Evolutionary conservation across 1,140 invertebrate species (phyloP).

Genomic region (Agrypnia vestita): DNA sequence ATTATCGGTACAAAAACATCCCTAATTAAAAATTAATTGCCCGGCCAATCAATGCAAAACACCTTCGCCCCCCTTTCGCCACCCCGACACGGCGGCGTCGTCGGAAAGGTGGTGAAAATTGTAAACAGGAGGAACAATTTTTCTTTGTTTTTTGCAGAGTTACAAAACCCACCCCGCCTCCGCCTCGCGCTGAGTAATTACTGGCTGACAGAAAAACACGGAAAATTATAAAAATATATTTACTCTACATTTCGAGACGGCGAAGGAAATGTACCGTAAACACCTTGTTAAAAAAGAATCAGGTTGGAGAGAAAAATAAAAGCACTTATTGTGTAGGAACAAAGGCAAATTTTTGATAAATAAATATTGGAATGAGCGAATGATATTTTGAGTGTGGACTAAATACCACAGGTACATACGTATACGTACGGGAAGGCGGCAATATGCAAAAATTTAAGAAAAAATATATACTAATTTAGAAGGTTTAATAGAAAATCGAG

Average conservation of each 20-base stretch:
- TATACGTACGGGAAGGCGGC: too few relatives aligned
- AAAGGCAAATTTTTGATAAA: too few relatives aligned
- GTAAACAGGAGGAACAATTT: conserved; percentile 35
- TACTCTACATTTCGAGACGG: background rate
- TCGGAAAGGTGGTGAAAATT: conserved; percentile 41
- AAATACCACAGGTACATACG: too few relatives aligned
- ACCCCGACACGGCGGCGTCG: conserved; percentile 44
- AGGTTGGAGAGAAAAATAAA: background rate
- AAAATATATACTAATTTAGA: too few relatives aligned
- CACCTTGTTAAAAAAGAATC: background rate
- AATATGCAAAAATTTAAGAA: too few relatives aligned
- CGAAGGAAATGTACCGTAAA: conserved; percentile 23
- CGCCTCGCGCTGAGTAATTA: conserved; percentile 44
- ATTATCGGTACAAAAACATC: conserved; percentile 60
- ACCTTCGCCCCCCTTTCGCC: conserved; percentile 52
- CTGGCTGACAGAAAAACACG: conserved; percentile 40
- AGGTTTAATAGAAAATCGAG: too few relatives aligned
- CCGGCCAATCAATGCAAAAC: conserved; percentile 55
- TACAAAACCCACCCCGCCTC: background rate
- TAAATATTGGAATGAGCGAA: too few relatives aligned
- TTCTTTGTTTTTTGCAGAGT: conserved; percentile 23
- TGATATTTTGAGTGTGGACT: too few relatives aligned
- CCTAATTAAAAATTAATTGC: conserved; percentile 62
- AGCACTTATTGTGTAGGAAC: too few relatives aligned
- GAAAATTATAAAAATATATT: conserved; percentile 43